Percentiles rank a stretch among this genome's conserved stretches.
Conservation (phyloP, 2,113 vertebrate genomes). For the Anseranas semipalmata region DNA sequence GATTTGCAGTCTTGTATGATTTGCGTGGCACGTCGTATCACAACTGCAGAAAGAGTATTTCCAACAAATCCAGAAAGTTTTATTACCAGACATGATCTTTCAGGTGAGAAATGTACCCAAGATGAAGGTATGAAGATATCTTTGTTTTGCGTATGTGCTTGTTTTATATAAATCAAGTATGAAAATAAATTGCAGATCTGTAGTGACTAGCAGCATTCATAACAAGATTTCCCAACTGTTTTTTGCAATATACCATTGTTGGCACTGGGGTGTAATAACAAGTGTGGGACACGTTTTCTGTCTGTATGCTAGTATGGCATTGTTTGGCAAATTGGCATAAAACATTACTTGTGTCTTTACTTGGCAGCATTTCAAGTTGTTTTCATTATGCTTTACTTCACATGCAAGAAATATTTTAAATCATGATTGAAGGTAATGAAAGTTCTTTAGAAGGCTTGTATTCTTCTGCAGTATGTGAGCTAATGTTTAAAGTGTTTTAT, state of each 20-base stretch:
- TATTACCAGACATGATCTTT: constrained; percentile 93
- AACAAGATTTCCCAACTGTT: not conserved
- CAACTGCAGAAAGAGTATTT: constrained; percentile 85
- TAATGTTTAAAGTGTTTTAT: not conserved
- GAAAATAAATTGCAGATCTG: not conserved
- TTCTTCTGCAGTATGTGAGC: not conserved
- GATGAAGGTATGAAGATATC: not conserved
- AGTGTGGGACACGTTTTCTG: not conserved
- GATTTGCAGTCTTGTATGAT: constrained; percentile 99
- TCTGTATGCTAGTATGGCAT: not conserved
- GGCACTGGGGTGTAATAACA: not conserved
- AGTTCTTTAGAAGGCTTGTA: not conserved
- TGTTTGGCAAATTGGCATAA: not conserved
- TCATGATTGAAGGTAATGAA: not conserved
- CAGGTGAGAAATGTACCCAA: constrained; percentile 80
- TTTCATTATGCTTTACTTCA: not conserved
- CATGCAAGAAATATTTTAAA: not conserved
- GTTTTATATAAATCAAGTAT: not conserved
- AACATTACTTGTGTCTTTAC: not conserved
- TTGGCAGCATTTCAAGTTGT: not conserved
- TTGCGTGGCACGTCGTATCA: constrained; percentile 92
- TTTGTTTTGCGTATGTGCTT: not conserved
- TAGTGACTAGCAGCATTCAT: not conserved
- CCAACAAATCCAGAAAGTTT: constrained; percentile 87
- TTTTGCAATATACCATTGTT: not conserved